phyloP scores from a whole-genome alignment of 2,113 vertebrate species.

The Dasyprocta punctata region DNA sequence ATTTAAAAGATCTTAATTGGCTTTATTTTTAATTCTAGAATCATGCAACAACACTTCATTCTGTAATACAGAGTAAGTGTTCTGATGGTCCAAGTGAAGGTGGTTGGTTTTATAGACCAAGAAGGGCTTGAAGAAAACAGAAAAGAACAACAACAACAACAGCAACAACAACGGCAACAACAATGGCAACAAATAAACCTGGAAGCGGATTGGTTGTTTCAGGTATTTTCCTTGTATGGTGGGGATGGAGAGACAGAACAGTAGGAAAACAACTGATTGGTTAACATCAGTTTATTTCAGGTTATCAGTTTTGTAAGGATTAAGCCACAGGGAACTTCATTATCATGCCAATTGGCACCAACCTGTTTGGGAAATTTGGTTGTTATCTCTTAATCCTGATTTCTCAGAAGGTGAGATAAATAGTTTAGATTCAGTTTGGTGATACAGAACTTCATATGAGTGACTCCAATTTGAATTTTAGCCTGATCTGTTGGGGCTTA shows the following conservation, averaged over 20 bases:
- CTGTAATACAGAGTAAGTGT: not conserved
- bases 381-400: conserved; percentile 38
- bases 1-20: not conserved
- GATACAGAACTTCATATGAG: not conserved
- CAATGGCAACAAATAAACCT: not conserved
- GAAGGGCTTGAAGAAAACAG: not conserved
- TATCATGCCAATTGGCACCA: conserved; percentile 16
- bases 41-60: not conserved
- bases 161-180: not conserved
- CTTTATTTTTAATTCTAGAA: conserved; percentile 3
- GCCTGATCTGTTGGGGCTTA: not conserved
- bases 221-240: not conserved
- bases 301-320: not conserved
- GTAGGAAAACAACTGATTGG: not conserved
- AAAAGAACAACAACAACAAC: not conserved
- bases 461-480: conserved; percentile 11
- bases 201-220: not conserved
- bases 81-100: not conserved
- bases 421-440: conserved; percentile 28
- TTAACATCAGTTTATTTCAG: not conserved
- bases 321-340: conserved; percentile 18
- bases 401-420: conserved; percentile 29
- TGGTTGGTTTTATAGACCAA: not conserved
- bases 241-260: not conserved
- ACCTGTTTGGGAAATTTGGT: conserved; percentile 17